Base-by-base conservation (phyloP, 2,113 vertebrate genomes). In the Etheostoma spectabile region DNA sequence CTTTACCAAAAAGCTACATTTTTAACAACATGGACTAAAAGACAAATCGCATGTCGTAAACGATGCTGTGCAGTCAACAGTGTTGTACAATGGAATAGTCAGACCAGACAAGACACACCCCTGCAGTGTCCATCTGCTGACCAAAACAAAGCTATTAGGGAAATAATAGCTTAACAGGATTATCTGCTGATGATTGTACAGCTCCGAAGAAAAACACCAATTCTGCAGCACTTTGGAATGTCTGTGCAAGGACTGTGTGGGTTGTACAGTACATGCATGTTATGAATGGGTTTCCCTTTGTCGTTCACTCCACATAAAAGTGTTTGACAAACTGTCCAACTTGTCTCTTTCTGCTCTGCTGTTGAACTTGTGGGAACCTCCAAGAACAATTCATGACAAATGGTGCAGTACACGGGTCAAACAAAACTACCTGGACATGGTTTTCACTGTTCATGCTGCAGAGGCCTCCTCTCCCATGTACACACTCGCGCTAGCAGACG, bases 121-220 rank as follows among this genome's bases (percentile, higher is more conserved):
- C 84, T 24, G 81, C 53, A 30, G 86, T 1, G 89, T 74, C 88
- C 88, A 86, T 89, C 93, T 88, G 86, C 71, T 71, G 75, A 68
- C 21, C 78, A 70, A 68, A 78, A 82, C 80, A 83, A 86, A 81
- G 74, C 83, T 71, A 76, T 86, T 71, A 64, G 60, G 68, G 74
- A 67, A 76, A 85, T 49, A 86, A 84, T 35, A 55, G 70, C 75
- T 83, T 84, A 74, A 88, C 30, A 51, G 64, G 87, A 89, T 93
- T 89, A 92, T 79, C 75, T 80, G 65, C 64, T 81, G 70, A 77
- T 73, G 66, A 66, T 71, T 16, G 10, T 82, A 83, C 24, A 24
- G 12, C 11, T 15, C 48, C 15, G 38, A 59, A 83, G 51, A 71
- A 38, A 57, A 78, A 55, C 24, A 60, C 42, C 27, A 66, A 18